These are phyloP conservation scores for Heliocidaris erythrogramma DNA, from an alignment of 35 echinoderm and acorn worm genomes.

Conservation along the genomic window DNA sequence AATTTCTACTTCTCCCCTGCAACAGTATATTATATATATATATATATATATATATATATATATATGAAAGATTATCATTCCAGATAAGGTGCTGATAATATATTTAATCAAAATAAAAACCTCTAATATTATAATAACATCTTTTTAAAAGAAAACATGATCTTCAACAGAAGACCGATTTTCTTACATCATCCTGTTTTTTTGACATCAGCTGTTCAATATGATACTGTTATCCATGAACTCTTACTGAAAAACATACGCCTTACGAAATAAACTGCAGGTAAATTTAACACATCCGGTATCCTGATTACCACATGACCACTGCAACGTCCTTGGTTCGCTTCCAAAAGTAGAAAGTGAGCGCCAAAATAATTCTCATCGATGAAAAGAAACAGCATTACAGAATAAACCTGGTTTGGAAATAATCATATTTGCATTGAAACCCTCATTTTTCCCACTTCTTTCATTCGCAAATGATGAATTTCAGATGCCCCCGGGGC, in stretches of 20 bases:
- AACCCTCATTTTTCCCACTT: background rate
- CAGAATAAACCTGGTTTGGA: background rate
- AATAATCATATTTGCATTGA: slow-evolving; percentile 5
- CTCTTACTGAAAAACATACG: background rate
- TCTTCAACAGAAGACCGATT: background rate
- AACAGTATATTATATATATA: too few species aligned
- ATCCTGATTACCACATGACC: background rate
- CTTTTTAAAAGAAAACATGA: background rate
- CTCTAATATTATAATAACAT: background rate
- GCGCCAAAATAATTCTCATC: background rate
- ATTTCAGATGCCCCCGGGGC: background rate
- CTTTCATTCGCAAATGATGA: background rate
- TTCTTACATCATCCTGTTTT: background rate
- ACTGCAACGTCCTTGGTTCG: background rate
- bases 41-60: too few species aligned
- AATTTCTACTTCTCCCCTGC: too few species aligned
- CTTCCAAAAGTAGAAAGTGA: background rate
- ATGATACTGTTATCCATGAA: background rate
- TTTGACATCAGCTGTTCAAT: background rate
- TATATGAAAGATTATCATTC: too few species aligned
- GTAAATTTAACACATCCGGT: background rate
- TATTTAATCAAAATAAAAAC: background rate
- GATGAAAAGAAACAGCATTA: background rate
- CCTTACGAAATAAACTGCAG: background rate
- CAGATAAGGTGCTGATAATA: background rate